phyloP scores from a whole-genome alignment of 2,888 invertebrate genomes.

The Drosophila infuscata region DNA sequence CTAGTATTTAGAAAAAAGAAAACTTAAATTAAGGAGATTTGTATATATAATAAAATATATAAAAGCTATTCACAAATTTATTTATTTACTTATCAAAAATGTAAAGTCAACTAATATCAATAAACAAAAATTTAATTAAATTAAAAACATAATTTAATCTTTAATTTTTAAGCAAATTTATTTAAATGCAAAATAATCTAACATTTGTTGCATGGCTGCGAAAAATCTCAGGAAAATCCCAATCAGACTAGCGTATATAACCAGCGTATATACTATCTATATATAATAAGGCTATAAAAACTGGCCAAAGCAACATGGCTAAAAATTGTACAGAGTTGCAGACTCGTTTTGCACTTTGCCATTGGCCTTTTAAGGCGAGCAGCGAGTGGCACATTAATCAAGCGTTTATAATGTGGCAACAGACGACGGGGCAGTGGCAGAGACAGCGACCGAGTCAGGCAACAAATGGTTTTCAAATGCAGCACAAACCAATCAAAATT shows the following conservation, averaged over 20 bases:
- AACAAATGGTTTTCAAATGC: constrained; percentile 78
- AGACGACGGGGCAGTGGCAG: constrained; percentile 18
- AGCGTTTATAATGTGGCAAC: constrained; percentile 63
- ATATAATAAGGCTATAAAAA: background rate
- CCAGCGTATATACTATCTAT: background rate
- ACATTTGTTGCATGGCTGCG: background rate
- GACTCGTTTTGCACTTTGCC: constrained; percentile 36
- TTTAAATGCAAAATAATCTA: background rate
- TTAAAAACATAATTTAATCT: background rate
- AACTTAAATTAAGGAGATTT: no score
- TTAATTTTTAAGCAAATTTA: background rate
- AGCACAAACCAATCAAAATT: constrained; percentile 73
- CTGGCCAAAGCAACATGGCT: constrained; percentile 4
- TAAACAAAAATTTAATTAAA: accelerated
- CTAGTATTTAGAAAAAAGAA: background rate
- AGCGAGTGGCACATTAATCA: constrained; percentile 64
- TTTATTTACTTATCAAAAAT: background rate
- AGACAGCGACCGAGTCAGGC: constrained; percentile 13
- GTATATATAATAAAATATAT: background rate
- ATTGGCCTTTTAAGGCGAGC: constrained; percentile 50
- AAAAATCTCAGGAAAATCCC: background rate
- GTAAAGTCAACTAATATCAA: background rate
- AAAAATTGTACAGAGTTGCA: background rate
- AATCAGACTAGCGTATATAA: background rate
- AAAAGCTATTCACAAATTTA: background rate